Percentiles rank a stretch among this genome's conserved stretches.
These are phyloP conservation scores for Seriola dumerili DNA, from an alignment of 2,113 vertebrate genomes.

Conservation along the genomic window DNA sequence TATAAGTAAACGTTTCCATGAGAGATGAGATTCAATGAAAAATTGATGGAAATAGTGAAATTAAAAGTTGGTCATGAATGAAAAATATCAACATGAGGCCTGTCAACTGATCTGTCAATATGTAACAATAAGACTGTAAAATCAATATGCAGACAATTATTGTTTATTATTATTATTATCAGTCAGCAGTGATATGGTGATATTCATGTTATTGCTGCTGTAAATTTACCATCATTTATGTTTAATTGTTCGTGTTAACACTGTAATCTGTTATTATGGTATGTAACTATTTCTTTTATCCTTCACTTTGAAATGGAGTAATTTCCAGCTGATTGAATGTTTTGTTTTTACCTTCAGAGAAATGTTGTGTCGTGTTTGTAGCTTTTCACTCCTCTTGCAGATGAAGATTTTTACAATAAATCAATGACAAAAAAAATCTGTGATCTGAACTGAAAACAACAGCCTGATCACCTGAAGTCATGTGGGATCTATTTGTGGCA, in stretches of 20 bases:
- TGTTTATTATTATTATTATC: neutral
- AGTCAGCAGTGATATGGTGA: no score
- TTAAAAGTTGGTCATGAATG: neutral
- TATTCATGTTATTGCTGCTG: neutral
- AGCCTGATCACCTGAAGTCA: conserved; percentile 7
- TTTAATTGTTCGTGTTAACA: neutral
- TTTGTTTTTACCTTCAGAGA: neutral
- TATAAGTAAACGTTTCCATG: no score
- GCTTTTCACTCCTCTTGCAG: neutral
- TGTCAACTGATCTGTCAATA: no score
- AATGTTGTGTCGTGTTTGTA: neutral
- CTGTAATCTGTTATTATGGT: neutral
- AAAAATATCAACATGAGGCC: neutral
- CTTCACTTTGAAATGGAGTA: neutral
- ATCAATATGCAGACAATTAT: neutral
- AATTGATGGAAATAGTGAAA: neutral
- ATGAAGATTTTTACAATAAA: neutral
- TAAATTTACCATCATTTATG: neutral
- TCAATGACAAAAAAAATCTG: neutral
- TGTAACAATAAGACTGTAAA: neutral
- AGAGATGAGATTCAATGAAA: no score
- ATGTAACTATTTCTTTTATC: neutral
- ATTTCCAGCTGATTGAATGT: no score
- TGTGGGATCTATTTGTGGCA: neutral
- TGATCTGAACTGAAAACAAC: neutral